Evolutionary conservation across 2,888 invertebrate species (phyloP).

Genomic region (Dolichopus griseipennis): DNA sequence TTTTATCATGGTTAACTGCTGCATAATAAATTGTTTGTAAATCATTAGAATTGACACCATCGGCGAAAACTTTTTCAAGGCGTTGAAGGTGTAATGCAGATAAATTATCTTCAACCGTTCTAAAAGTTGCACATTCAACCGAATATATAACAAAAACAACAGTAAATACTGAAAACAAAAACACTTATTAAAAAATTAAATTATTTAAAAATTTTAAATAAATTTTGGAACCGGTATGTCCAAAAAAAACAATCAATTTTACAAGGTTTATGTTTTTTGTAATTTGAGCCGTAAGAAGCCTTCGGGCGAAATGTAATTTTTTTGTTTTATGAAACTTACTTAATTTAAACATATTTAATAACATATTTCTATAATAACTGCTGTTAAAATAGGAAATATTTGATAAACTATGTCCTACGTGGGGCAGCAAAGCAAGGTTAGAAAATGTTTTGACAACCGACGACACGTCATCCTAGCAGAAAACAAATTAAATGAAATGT

Average conservation of each 20-base stretch:
- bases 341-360: neutral
- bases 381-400: no score
- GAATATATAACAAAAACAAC: constrained; percentile 11
- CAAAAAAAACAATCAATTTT: no score
- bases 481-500: neutral
- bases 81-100: constrained; percentile 35
- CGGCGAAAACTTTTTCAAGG: constrained; percentile 38
- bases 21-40: constrained; percentile 62
- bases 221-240: no score
- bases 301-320: no score
- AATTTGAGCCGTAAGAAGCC: no score
- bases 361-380: no score
- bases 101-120: constrained; percentile 37
- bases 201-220: no score
- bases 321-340: neutral
- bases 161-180: constrained; percentile 13
- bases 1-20: constrained; percentile 58
- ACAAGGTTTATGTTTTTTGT: no score
- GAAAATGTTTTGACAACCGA: neutral
- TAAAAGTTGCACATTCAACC: constrained; percentile 20
- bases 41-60: constrained; percentile 51
- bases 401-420: neutral
- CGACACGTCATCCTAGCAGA: neutral
- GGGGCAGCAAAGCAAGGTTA: neutral
- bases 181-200: no score